Evolutionary conservation across 2,888 invertebrate genomes (phyloP).

Genomic region (Melolontha melolontha): DNA sequence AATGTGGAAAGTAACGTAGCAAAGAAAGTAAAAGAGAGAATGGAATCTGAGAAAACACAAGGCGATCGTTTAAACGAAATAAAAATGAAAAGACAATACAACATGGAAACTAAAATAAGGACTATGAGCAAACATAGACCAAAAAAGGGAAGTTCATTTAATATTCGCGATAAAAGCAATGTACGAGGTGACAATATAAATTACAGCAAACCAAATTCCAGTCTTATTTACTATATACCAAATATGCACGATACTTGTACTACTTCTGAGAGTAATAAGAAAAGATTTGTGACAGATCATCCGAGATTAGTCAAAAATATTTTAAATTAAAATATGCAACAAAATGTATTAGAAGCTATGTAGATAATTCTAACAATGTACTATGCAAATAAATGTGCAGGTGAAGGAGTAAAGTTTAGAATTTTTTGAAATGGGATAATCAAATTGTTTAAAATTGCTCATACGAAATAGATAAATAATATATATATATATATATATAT

Average conservation of each 20-base stretch:
- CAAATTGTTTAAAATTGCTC: no score
- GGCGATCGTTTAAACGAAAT: slow-evolving; percentile 70
- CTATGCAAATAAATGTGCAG: no score
- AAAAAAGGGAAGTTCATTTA: slow-evolving; percentile 4
- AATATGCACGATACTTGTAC: slow-evolving; percentile 15
- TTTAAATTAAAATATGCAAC: slow-evolving; percentile 4
- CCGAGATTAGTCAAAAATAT: slow-evolving; percentile 24
- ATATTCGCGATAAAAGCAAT: slow-evolving; percentile 7
- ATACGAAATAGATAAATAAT: no score
- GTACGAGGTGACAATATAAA: slow-evolving; percentile 4
- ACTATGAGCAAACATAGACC: slow-evolving; percentile 9
- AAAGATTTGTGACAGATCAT: slow-evolving; percentile 18
- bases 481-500: no score
- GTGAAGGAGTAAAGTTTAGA: no score
- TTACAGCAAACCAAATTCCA: slow-evolving; percentile 18
- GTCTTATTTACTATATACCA: slow-evolving; percentile 13
- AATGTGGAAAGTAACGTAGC: slow-evolving; percentile 5
- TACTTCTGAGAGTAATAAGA: slow-evolving; percentile 16
- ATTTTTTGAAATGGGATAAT: no score
- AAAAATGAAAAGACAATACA: slow-evolving; percentile 46
- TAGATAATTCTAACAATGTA: no score
- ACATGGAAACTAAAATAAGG: slow-evolving; percentile 10
- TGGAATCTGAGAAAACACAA: slow-evolving; percentile 62
- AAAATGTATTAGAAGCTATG: neutral
- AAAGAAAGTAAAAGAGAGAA: slow-evolving; percentile 34